These are phyloP conservation scores for Decapterus maruadsi DNA, from an alignment of 2,797 vertebrate genomes.

Conservation along the genomic window DNA sequence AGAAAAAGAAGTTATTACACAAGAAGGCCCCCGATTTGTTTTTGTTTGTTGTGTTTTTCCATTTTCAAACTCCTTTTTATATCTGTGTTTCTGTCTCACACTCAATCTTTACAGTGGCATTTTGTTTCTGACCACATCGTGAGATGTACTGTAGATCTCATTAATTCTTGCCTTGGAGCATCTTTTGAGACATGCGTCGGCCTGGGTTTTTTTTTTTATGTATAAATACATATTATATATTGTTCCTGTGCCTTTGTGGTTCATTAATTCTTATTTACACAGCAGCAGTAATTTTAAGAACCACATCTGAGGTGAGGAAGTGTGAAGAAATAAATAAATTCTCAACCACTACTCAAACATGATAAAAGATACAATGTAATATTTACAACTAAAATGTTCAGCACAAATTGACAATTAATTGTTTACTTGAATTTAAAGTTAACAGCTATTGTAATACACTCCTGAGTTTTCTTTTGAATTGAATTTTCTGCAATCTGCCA, in stretches of 20 bases:
- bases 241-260: slow-evolving; percentile 37
- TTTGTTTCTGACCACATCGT: slow-evolving; percentile 57
- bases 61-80: slow-evolving; percentile 1
- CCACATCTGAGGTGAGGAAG: background rate
- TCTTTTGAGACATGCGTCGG: slow-evolving; percentile 63
- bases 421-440: too few relatives aligned
- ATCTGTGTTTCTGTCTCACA: slow-evolving; percentile 3
- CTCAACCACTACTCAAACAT: background rate
- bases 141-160: slow-evolving; percentile 68
- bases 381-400: too few relatives aligned
- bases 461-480: too few relatives aligned
- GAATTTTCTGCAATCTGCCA: too few relatives aligned
- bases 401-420: too few relatives aligned
- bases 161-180: slow-evolving; percentile 79
- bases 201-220: slow-evolving; percentile 29
- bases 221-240: slow-evolving; percentile 1
- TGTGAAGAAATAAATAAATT: background rate
- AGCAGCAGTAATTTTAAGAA: slow-evolving; percentile 55
- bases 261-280: slow-evolving; percentile 67
- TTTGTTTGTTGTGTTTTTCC: slow-evolving; percentile 46
- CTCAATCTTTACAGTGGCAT: slow-evolving; percentile 18
- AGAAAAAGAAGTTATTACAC: slow-evolving; percentile 47
- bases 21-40: slow-evolving; percentile 51
- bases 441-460: too few relatives aligned
- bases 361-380: too few relatives aligned